Evolutionary conservation across 2,113 vertebrate species (phyloP).

Genomic region (Asarcornis scutulata): DNA sequence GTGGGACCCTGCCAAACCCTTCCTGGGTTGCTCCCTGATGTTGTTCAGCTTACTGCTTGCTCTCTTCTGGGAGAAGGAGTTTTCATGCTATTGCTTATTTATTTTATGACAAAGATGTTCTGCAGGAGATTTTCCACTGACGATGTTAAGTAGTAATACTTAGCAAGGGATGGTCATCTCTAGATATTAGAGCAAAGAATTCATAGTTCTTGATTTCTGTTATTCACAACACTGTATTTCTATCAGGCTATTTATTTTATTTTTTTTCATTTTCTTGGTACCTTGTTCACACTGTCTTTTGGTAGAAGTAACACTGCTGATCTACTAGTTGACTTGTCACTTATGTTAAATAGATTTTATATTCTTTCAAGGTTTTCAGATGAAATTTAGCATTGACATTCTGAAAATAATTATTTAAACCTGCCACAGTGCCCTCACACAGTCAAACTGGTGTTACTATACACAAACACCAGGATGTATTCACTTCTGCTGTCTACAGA

Average conservation of each 20-base stretch:
- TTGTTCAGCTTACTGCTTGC: neutral
- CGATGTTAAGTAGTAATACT: neutral
- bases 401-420: neutral
- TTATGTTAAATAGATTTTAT: neutral
- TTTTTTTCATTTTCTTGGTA: neutral
- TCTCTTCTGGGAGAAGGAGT: neutral
- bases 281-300: neutral
- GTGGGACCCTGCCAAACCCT: neutral
- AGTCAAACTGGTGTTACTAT: neutral
- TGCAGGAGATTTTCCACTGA: neutral
- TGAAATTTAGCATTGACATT: neutral
- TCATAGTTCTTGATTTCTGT: neutral
- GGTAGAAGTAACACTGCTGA: neutral
- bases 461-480: neutral
- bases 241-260: neutral
- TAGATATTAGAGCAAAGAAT: neutral
- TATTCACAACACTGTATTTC: neutral
- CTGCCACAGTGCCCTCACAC: neutral
- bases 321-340: neutral
- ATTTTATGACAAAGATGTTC: neutral
- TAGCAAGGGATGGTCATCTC: neutral
- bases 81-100: neutral
- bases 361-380: neutral
- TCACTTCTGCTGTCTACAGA: neutral
- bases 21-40: neutral